phyloP scores from a whole-genome alignment of 2,888 invertebrate species.

The Pseudococcus jackbeardsleyi region DNA sequence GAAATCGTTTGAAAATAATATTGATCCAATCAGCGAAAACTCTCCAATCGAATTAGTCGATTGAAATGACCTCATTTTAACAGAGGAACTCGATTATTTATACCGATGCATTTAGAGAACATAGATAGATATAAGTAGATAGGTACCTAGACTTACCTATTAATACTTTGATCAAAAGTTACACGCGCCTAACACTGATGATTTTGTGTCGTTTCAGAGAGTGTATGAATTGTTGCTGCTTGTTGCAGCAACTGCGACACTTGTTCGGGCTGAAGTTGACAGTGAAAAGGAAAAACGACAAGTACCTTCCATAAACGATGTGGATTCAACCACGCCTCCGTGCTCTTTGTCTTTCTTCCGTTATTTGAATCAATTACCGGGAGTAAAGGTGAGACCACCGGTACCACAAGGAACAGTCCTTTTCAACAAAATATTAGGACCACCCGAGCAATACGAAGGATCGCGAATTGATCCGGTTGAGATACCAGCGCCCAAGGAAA shows the following conservation, averaged over 20 bases:
- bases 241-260: not conserved
- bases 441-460: constrained; percentile 22
- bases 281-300: constrained; percentile 42
- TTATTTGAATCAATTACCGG: constrained; percentile 65
- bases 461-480: constrained; percentile 50
- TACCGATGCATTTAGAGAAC: no score
- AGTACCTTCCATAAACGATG: not conserved
- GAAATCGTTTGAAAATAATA: no score
- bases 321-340: constrained; percentile 46
- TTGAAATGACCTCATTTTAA: no score
- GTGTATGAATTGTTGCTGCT: constrained; percentile 18
- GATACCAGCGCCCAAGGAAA: not conserved
- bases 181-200: no score
- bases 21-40: no score
- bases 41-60: no score
- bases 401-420: constrained; percentile 65
- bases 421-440: constrained; percentile 64
- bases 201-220: constrained; percentile 35
- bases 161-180: no score
- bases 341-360: constrained; percentile 65
- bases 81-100: no score
- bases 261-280: not conserved
- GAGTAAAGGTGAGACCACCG: constrained; percentile 64
- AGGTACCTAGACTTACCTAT: no score
- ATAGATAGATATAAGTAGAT: no score